These are phyloP conservation scores for Drosophila subsilvestris DNA, from an alignment of 2,888 invertebrate species.

Conservation along the genomic window DNA sequence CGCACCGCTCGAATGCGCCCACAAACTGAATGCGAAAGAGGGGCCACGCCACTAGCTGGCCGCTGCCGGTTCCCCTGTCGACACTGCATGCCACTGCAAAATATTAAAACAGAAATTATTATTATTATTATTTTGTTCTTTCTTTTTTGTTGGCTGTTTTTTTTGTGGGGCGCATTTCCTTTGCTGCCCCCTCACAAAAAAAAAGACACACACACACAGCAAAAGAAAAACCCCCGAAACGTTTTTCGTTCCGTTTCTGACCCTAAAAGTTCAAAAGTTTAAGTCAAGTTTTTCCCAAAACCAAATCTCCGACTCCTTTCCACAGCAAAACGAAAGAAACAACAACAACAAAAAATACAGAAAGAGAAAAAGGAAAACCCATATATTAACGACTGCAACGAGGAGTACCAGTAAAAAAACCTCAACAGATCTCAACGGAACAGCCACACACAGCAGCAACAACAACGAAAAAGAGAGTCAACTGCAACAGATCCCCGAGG, in stretches of 20 bases:
- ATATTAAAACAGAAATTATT: constrained; percentile 46
- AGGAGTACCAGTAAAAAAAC: constrained; percentile 22
- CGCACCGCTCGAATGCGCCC: constrained; percentile 51
- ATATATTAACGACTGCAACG: constrained; percentile 40
- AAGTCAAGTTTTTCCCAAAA: constrained; percentile 29
- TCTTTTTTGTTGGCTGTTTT: constrained; percentile 3
- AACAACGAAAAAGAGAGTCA: neutral
- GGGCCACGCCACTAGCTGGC: constrained; percentile 59
- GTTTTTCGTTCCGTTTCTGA: constrained; percentile 69
- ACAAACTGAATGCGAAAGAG: constrained; percentile 66
- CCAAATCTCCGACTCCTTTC: constrained; percentile 37
- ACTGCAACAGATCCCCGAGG: constrained; percentile 9
- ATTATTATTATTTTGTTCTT: constrained; percentile 54
- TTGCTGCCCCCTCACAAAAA: constrained; percentile 47
- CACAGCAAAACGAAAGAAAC: constrained; percentile 19
- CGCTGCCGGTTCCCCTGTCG: constrained; percentile 14
- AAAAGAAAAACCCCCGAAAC: constrained; percentile 29
- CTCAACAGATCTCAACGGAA: constrained; percentile 12
- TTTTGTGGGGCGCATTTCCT: constrained; percentile 53
- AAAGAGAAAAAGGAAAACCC: constrained; percentile 11
- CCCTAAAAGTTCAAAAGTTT: constrained; percentile 72
- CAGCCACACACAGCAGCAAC: constrained; percentile 9
- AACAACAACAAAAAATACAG: constrained; percentile 18
- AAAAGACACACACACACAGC: constrained; percentile 31
- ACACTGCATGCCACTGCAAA: constrained; percentile 44